Evolutionary conservation across 2,888 invertebrate genomes (phyloP).

Genomic region (Poecilus cupreus): DNA sequence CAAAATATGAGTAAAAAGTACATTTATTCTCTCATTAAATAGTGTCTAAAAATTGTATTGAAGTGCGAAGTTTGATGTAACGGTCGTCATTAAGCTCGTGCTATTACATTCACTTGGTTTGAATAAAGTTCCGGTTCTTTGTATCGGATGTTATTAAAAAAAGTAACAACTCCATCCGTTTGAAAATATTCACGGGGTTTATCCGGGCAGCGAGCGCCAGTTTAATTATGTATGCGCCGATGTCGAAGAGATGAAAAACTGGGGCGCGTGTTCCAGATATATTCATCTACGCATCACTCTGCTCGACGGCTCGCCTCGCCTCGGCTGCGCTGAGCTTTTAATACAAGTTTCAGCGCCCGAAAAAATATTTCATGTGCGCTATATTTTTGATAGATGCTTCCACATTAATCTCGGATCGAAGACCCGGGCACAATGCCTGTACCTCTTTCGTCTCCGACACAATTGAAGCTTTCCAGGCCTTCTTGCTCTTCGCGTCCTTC

Average conservation of each 20-base stretch:
- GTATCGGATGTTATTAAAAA: slow-evolving; percentile 38
- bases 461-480: background rate
- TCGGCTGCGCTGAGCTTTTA: slow-evolving; percentile 1
- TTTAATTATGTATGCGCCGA: slow-evolving; percentile 48
- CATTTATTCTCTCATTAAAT: too few species aligned
- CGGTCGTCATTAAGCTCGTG: background rate
- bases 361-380: slow-evolving; percentile 49
- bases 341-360: slow-evolving; percentile 39
- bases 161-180: slow-evolving; percentile 28
- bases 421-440: slow-evolving; percentile 23
- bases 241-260: slow-evolving; percentile 44
- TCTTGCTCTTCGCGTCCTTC: background rate
- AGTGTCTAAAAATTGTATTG: background rate
- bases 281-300: slow-evolving; percentile 41
- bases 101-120: background rate
- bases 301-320: background rate
- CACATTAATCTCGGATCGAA: slow-evolving; percentile 50
- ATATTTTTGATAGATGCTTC: slow-evolving; percentile 52
- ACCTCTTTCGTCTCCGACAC: background rate
- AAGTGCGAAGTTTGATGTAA: background rate
- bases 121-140: slow-evolving; percentile 28
- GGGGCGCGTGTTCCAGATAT: slow-evolving; percentile 30
- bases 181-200: slow-evolving; percentile 15
- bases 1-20: too few species aligned
- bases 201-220: background rate